Conservation (phyloP, 2,113 vertebrate genomes). For the Pholis gunnellus region DNA sequence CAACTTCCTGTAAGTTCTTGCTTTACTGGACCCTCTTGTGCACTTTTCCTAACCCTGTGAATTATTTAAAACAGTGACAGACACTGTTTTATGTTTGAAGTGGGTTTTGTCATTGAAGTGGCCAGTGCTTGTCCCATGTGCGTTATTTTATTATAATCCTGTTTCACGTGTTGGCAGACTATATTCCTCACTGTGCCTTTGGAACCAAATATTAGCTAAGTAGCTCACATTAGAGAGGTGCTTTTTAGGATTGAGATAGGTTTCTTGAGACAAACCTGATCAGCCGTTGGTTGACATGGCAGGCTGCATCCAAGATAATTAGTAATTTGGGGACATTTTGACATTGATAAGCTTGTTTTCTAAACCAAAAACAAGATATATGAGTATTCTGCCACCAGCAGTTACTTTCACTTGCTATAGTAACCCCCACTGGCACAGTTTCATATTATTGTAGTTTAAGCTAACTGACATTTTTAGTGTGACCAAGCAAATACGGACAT, state of each 20-base stretch:
- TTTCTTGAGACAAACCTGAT: slow-evolving; percentile 3
- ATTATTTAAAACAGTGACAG: slow-evolving; percentile 31
- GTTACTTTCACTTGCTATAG: neutral
- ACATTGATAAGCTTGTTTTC: neutral
- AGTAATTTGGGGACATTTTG: neutral
- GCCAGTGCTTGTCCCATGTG: slow-evolving; percentile 19
- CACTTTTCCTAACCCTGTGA: slow-evolving; percentile 24
- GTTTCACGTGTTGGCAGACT: slow-evolving; percentile 30
- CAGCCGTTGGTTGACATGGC: neutral
- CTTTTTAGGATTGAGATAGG: neutral
- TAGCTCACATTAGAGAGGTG: neutral
- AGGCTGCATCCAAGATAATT: neutral
- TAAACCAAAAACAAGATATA: neutral
- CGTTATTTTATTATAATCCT: slow-evolving; percentile 26
- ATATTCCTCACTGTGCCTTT: neutral
- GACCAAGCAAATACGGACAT: neutral
- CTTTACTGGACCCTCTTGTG: slow-evolving; percentile 30
- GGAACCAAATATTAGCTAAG: neutral
- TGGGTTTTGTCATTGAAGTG: slow-evolving; percentile 40
- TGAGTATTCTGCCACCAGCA: neutral
- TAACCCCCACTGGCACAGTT: neutral
- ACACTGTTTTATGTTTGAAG: slow-evolving; percentile 24
- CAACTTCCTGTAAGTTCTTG: slow-evolving; percentile 14
- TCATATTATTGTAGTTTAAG: neutral
- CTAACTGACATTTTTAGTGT: neutral